phyloP scores from a whole-genome alignment of 1,140 invertebrate genomes.

The Sitobion miscanthi region DNA sequence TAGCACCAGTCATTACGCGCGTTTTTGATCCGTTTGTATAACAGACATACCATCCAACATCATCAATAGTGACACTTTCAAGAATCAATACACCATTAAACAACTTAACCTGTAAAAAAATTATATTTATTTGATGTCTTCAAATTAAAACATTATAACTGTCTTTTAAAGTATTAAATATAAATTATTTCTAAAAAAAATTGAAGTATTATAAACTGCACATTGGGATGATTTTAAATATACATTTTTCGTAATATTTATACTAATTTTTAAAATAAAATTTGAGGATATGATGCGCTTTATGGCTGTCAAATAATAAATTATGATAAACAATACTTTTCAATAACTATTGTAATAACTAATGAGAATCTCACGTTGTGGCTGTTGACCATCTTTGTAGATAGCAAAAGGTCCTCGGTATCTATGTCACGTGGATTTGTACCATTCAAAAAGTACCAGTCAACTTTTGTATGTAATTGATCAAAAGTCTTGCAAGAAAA shows the following conservation, averaged over 20 bases:
- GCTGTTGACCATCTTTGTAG: constrained; percentile 27
- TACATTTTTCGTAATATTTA: not conserved
- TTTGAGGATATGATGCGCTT: not conserved
- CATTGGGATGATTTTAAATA: not conserved
- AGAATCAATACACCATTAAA: constrained; percentile 75
- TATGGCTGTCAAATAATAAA: not conserved
- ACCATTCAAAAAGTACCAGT: constrained; percentile 58
- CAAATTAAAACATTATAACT: not conserved
- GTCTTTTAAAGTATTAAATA: not conserved
- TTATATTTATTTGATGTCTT: not conserved
- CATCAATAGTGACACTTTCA: constrained; percentile 80
- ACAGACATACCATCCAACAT: constrained; percentile 93
- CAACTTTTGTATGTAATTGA: constrained; percentile 49
- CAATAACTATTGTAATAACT: not conserved
- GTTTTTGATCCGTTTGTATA: constrained; percentile 78
- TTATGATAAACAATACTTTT: not conserved
- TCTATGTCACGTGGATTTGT: constrained; percentile 50
- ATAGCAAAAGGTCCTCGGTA: not conserved
- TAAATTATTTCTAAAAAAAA: not conserved
- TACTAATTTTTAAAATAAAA: not conserved
- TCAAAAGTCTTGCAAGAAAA: constrained; percentile 59
- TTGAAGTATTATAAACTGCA: not conserved
- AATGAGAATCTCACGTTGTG: constrained; percentile 16
- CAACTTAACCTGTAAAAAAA: constrained; percentile 48
- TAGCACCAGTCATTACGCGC: constrained; percentile 75